Base-by-base conservation (phyloP, 2,113 vertebrate genomes). In the Phasianus colchicus region DNA sequence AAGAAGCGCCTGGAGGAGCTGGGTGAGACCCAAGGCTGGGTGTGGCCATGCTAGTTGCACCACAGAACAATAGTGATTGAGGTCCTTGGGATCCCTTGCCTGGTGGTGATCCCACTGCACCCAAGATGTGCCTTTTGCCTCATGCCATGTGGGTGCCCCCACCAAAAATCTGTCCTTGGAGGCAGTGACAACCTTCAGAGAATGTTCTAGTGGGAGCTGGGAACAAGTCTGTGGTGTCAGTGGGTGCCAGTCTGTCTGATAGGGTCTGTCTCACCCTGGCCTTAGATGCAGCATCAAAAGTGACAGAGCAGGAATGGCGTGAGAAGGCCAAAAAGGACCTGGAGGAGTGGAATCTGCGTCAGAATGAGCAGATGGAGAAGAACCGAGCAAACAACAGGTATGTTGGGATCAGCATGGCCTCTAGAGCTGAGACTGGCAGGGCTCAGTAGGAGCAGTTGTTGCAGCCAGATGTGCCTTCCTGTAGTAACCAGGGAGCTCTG, bases 301-400 rank as follows among this genome's bases (percentile, higher is more conserved):
- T 98, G 57, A 98, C 98, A 3, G 99, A 99, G 95, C 98, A 97
- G 30, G 98, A 99, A 58, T 99, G 98, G 99, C 98, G 98, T 91
- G 99, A 99, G 91, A 99, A 99, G 93, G 99, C 99, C 83, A 99
- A 98, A 94, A 99, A 98, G 95, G 99, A 99, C 95, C 98, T 99
- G 85, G 99, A 99, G 87, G 99, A 99, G 89, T 99, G 99, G 99
- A 99, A 99, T 43, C 96, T 98, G 76, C 99, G 99, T 90, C 99
- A 99, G 97, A 99, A 95, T 8, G 99, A 99, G 84, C 99, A 99
- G 95, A 98, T 99, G 93, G 99, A 99, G 97, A 99, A 99, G 97
- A 99, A 99, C 97, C 99, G 99, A 96, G 98, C 98, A 96, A 99
- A 99, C 97, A 99, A 99, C 97, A 98, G 99, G 99, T 99, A 94